Percentiles rank a stretch among this genome's conserved stretches.
These are phyloP conservation scores for Scaptomyza reducta DNA, from an alignment of 2,888 invertebrate genomes.

Conservation along the genomic window DNA sequence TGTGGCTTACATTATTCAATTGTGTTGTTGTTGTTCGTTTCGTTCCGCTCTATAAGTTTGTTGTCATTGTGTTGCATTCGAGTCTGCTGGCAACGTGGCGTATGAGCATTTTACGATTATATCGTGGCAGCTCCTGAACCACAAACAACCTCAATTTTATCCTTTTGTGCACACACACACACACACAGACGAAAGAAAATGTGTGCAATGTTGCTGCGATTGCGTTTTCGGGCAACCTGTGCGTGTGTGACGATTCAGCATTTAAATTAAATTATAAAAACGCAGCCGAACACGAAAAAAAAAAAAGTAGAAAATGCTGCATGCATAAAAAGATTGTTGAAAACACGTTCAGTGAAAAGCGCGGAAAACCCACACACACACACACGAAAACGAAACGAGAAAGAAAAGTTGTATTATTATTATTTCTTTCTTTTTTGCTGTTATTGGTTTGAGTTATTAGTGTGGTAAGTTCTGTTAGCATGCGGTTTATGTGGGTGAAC, in stretches of 20 bases:
- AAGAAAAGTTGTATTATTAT: constrained; percentile 5
- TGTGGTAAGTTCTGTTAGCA: constrained; percentile 31
- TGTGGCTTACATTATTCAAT: no score
- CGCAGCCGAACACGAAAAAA: constrained; percentile 25
- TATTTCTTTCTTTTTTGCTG: constrained; percentile 1
- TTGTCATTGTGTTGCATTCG: constrained; percentile 40
- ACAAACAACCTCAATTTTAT: neutral
- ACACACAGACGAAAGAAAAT: no score
- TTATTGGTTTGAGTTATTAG: constrained; percentile 16
- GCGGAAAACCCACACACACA: constrained; percentile 8
- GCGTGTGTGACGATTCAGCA: constrained; percentile 39
- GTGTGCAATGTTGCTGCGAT: constrained; percentile 51
- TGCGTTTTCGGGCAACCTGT: constrained; percentile 44
- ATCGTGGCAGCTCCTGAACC: constrained; percentile 12
- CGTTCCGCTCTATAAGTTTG: neutral
- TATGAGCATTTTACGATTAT: constrained; percentile 46
- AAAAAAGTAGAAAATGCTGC: constrained; percentile 27
- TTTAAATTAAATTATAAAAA: constrained; percentile 70
- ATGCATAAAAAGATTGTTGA: constrained; percentile 64
- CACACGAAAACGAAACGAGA: constrained; percentile 14
- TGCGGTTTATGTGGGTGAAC: neutral
- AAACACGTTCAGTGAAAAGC: constrained; percentile 22
- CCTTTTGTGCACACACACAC: constrained; percentile 17
- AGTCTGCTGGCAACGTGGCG: constrained; percentile 36
- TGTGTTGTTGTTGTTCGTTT: neutral